A percentile compares a stretch with the other conserved stretches of the same genome.
Conservation (phyloP, 2,888 invertebrate genomes). For the Andrena dorsata region DNA sequence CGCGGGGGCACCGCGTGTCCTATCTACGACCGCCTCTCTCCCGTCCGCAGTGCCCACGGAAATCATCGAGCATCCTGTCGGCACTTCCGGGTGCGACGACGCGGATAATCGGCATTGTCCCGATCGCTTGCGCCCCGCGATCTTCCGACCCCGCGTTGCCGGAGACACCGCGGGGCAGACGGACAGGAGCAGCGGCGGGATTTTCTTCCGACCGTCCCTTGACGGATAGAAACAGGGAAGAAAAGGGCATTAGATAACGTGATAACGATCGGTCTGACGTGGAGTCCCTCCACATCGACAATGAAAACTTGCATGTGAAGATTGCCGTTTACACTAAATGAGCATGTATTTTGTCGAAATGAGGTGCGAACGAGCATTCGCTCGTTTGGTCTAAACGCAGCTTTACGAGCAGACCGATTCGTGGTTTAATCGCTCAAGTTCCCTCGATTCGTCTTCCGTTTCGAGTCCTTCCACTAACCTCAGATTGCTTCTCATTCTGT, state of each 20-base stretch:
- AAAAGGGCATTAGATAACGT: slow-evolving; percentile 31
- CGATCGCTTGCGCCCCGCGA: slow-evolving; percentile 28
- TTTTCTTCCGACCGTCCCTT: slow-evolving; percentile 24
- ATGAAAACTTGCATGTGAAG: no score
- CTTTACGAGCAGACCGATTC: not conserved
- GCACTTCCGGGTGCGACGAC: slow-evolving; percentile 77
- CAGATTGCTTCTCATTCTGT: not conserved
- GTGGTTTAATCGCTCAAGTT: not conserved
- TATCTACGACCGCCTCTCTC: slow-evolving; percentile 6
- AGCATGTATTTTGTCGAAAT: no score
- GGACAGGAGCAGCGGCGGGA: slow-evolving; percentile 23
- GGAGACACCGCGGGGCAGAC: slow-evolving; percentile 32
- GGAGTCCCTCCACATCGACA: no score
- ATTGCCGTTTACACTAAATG: no score
- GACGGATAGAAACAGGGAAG: slow-evolving; percentile 25
- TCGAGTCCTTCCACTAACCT: not conserved
- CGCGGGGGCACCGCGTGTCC: slow-evolving; percentile 47
- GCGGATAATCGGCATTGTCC: slow-evolving; percentile 78
- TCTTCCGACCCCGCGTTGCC: not conserved
- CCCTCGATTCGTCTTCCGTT: slow-evolving; percentile 2
- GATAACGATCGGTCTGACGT: slow-evolving; percentile 37
- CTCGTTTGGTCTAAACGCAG: no score
- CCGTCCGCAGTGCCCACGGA: slow-evolving; percentile 51
- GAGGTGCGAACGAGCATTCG: no score
- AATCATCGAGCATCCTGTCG: slow-evolving; percentile 69